phyloP scores from a whole-genome alignment of 1,140 invertebrate species.

The Ridgeia piscesae region DNA sequence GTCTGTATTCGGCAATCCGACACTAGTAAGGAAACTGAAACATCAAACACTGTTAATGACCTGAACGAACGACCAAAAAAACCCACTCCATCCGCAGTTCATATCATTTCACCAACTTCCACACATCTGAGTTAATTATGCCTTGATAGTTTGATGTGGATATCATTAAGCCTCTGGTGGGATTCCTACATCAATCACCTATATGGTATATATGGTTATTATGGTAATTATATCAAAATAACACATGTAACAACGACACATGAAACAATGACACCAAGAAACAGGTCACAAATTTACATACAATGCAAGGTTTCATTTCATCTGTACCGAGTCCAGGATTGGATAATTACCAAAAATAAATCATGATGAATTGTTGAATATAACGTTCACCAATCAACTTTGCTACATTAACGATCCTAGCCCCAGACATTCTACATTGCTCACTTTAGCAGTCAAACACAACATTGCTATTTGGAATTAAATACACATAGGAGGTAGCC shows the following conservation, averaged over 20 bases:
- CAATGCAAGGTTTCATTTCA: neutral
- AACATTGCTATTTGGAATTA: neutral
- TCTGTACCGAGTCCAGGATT: neutral
- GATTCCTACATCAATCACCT: no score
- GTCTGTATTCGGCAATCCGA: neutral
- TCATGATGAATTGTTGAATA: neutral
- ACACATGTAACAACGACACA: neutral
- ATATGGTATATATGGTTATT: no score
- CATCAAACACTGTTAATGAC: neutral
- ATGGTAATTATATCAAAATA: no score
- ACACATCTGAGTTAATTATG: no score
- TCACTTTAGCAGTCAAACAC: neutral
- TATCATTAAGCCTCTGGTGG: no score
- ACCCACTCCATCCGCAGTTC: no score
- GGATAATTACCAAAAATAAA: neutral
- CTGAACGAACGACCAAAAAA: neutral
- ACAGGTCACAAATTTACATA: neutral
- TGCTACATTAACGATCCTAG: neutral
- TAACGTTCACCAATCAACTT: neutral
- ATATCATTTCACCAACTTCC: no score
- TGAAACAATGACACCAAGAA: neutral
- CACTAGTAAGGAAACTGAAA: neutral
- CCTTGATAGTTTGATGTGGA: no score
- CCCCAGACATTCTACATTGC: neutral
- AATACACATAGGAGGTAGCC: neutral